phyloP scores from a whole-genome alignment of 2,113 vertebrate genomes.

The Anarrhichthys ocellatus region DNA sequence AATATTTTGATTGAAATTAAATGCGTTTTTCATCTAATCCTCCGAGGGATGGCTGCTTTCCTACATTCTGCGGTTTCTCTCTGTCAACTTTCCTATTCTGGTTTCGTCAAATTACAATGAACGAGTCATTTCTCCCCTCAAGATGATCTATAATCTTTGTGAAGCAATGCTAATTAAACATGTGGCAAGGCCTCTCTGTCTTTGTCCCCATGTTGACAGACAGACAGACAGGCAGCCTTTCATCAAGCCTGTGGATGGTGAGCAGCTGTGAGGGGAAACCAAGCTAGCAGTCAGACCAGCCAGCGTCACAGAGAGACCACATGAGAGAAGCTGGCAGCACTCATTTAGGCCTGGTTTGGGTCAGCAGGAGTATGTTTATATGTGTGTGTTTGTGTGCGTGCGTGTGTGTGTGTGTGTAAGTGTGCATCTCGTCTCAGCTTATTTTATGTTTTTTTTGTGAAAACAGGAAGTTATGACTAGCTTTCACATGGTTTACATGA shows the following conservation, averaged over 20 bases:
- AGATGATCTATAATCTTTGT: constrained; percentile 73
- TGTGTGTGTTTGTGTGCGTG: constrained; percentile 38
- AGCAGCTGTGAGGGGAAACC: constrained; percentile 77
- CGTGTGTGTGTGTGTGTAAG: constrained; percentile 20
- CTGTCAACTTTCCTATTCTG: constrained; percentile 68
- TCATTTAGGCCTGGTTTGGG: constrained; percentile 74
- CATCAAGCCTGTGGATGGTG: constrained; percentile 75
- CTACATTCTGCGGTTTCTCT: constrained; percentile 57
- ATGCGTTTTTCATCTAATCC: constrained; percentile 67
- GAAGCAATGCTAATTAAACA: constrained; percentile 75
- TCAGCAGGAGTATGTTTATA: constrained; percentile 66
- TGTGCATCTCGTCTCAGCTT: constrained; percentile 52
- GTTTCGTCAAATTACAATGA: constrained; percentile 65
- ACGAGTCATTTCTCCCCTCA: constrained; percentile 53
- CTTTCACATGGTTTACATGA: constrained; percentile 74
- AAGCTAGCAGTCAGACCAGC: constrained; percentile 66
- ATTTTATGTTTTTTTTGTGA: constrained; percentile 72
- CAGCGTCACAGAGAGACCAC: constrained; percentile 75
- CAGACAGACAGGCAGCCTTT: constrained; percentile 69
- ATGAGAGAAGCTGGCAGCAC: constrained; percentile 72
- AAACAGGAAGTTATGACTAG: constrained; percentile 82
- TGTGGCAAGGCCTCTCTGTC: constrained; percentile 67
- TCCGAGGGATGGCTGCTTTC: constrained; percentile 46
- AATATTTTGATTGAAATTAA: constrained; percentile 75
- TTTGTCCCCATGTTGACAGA: constrained; percentile 60